These are phyloP conservation scores for Catotricha subobsoleta DNA, from an alignment of 2,888 invertebrate genomes.

Conservation along the genomic window DNA sequence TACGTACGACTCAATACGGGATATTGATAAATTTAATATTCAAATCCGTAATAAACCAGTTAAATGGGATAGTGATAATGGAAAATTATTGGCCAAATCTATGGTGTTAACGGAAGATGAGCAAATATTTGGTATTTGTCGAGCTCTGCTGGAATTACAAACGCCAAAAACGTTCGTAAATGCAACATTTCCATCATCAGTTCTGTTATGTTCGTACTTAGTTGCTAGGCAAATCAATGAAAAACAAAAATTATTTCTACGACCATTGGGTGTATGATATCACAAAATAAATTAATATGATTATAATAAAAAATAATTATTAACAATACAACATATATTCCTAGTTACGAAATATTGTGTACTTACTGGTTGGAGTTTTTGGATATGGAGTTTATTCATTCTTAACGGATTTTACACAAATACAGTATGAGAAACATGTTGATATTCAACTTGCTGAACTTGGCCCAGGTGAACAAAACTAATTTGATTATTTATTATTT, in stretches of 20 bases:
- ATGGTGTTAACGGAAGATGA: slow-evolving; percentile 59
- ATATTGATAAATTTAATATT: slow-evolving; percentile 40
- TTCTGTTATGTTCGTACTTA: slow-evolving; percentile 33
- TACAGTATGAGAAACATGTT: not conserved
- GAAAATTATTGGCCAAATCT: slow-evolving; percentile 42
- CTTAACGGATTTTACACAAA: not conserved
- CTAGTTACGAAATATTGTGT: not conserved
- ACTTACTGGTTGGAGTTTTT: not conserved
- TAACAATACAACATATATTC: not conserved
- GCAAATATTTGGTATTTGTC: slow-evolving; percentile 61
- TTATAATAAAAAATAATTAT: not conserved
- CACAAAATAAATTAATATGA: not conserved
- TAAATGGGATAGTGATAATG: slow-evolving; percentile 44
- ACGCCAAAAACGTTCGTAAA: no score
- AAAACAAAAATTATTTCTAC: slow-evolving; percentile 35
- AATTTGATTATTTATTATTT: no score
- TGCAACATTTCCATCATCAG: slow-evolving; percentile 31
- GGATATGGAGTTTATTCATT: not conserved
- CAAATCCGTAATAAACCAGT: slow-evolving; percentile 42
- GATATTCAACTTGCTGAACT: slow-evolving; percentile 43
- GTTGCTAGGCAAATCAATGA: slow-evolving; percentile 35
- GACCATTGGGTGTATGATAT: slow-evolving; percentile 23
- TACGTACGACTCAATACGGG: slow-evolving; percentile 34
- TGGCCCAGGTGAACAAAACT: slow-evolving; percentile 25
- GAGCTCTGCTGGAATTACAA: slow-evolving; percentile 44